Conservation (phyloP, 2,888 invertebrate species). For the Pheosia tremula region DNA sequence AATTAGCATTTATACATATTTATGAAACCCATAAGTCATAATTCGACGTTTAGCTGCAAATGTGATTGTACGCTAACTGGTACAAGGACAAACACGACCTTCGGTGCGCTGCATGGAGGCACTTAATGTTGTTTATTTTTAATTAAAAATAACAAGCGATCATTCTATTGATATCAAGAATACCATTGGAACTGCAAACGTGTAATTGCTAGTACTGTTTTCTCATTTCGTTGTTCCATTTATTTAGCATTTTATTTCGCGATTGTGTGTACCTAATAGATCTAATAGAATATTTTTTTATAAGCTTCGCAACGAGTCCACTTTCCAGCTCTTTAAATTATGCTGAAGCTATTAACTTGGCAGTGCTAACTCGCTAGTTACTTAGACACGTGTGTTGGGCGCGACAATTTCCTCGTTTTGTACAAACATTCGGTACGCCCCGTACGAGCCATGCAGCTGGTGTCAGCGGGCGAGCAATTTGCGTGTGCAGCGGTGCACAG, state of each 20-base stretch:
- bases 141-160: conserved; percentile 15
- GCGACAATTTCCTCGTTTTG: conserved; percentile 60
- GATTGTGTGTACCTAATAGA: background rate
- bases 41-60: conserved; percentile 62
- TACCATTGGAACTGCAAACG: background rate
- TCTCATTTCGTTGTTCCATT: background rate
- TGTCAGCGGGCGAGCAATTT: conserved; percentile 76
- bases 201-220: background rate
- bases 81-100: conserved; percentile 66
- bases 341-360: conserved; percentile 44
- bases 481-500: conserved; percentile 77
- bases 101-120: conserved; percentile 54
- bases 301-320: conserved; percentile 13
- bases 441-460: conserved; percentile 57
- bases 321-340: conserved; percentile 35
- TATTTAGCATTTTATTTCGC: background rate
- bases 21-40: conserved; percentile 44
- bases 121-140: conserved; percentile 48
- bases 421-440: conserved; percentile 55
- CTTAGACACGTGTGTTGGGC: conserved; percentile 46
- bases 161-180: background rate
- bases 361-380: conserved; percentile 53
- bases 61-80: conserved; percentile 71
- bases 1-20: background rate
- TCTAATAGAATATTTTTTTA: background rate